Conservation (phyloP, 2,888 invertebrate genomes). For the Rhingia rostrata region DNA sequence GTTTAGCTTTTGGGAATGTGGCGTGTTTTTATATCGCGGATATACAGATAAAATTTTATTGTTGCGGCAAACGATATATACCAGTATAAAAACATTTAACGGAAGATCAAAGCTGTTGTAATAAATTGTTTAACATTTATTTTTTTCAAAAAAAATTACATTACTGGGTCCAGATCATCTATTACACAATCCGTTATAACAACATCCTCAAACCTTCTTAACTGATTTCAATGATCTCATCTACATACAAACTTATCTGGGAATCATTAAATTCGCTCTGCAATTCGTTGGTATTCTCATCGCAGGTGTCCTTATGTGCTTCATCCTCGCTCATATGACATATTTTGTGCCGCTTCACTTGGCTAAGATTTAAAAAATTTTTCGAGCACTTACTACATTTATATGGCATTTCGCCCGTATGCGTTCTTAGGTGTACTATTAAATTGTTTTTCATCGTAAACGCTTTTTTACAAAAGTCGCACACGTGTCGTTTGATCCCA, state of each 20-base stretch:
- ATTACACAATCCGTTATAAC: conserved; percentile 30
- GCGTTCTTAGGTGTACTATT: conserved; percentile 73
- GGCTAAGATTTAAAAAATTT: conserved; percentile 67
- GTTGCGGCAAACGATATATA: no score
- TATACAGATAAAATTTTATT: no score
- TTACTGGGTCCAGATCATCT: no score
- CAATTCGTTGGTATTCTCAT: conserved; percentile 19
- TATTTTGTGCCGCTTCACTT: conserved; percentile 72
- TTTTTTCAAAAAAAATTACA: no score
- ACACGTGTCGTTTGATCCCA: conserved; percentile 71
- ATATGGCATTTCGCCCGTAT: conserved; percentile 74
- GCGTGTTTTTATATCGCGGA: no score
- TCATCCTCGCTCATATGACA: conserved; percentile 15
- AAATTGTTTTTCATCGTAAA: conserved; percentile 74
- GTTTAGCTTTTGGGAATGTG: no score
- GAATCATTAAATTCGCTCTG: conserved; percentile 25
- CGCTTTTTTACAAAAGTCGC: conserved; percentile 74
- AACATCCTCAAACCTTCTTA: not conserved
- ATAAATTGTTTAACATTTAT: no score
- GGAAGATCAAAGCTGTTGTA: no score
- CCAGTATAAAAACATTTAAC: no score
- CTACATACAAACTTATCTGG: conserved; percentile 30
- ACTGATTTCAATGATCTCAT: conserved; percentile 54
- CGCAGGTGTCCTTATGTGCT: not conserved
- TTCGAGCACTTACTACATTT: conserved; percentile 74